Base-by-base conservation (phyloP, 2,888 invertebrate species). In the Netelia virgata region DNA sequence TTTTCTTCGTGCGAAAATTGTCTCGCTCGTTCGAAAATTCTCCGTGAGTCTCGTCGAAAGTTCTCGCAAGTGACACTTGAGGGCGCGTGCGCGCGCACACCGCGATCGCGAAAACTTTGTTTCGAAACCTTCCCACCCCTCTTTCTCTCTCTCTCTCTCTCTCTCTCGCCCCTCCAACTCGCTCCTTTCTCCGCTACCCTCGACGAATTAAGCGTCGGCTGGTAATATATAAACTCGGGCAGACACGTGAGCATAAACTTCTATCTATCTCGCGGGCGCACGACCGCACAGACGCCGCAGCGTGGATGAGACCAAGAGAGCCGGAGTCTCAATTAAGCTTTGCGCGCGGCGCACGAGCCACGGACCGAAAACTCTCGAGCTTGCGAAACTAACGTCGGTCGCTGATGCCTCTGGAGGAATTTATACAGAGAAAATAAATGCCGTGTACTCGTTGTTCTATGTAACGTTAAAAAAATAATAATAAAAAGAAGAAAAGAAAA, bases 251-350 rank as follows among this genome's bases (percentile, higher is more conserved):
- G 81, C 79, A 74, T 74, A 77, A 84, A 81, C 73, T 84, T 77
- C 50, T 36, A 43, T 68, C 63, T 66, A 74, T 79, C 76, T 57
- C 72, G 43, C 64, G 68, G 53, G 47, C 28, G 11, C 53, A 18
- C 55, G 47, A 47, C 41, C 16, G 23, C 74, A 53, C 70, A 43
- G 61, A 16, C 57, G 18, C 55, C 55, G 16, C 36, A 36, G 9
- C 8, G 43, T n/a, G 16, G 36, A 53, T 5, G 16, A 68, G 73
- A 69, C 53, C 8, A 64, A 57, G 68, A 41, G 69, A 41, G 23
- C 59, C 23, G 64, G 81, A 77, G 81, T 77, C 84, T 81, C 84
- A 84, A 81, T 84, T 81, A 81, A 77, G 84, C 69, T 57, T 70
- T 55, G 63, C 77, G 63, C 59, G 36, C 64, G 68, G 61, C 47